Evolutionary conservation across 2,888 invertebrate species (phyloP).

Genomic region (Teleiodes luculella): DNA sequence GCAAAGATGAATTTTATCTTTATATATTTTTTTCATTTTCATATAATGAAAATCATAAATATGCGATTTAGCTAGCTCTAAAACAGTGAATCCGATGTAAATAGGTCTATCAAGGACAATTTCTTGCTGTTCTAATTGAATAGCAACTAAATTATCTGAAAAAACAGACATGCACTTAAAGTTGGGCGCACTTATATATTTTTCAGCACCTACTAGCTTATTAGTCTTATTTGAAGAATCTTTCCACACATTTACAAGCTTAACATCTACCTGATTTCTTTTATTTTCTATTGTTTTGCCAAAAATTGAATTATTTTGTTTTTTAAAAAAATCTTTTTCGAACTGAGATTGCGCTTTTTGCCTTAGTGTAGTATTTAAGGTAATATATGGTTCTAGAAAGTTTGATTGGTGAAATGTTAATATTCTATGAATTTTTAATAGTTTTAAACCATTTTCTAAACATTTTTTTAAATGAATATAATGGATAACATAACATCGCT

Average conservation of each 20-base stretch:
- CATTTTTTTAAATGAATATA: not conserved
- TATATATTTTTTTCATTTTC: not conserved
- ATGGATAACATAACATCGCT: not conserved
- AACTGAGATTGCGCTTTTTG: slow-evolving; percentile 36
- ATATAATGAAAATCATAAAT: not conserved
- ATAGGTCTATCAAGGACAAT: not conserved
- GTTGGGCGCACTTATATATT: not conserved
- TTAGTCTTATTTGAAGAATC: not conserved
- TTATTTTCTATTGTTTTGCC: slow-evolving; percentile 47
- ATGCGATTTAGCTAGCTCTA: not conserved
- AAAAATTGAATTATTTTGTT: slow-evolving; percentile 48
- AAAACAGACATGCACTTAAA: not conserved
- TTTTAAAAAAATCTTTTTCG: slow-evolving; percentile 49
- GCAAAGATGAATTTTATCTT: not conserved
- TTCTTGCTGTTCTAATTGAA: not conserved
- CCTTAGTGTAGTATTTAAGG: slow-evolving; percentile 43
- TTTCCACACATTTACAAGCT: slow-evolving; percentile 19
- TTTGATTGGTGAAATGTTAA: slow-evolving; percentile 9
- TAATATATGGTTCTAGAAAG: slow-evolving; percentile 46
- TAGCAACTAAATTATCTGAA: not conserved
- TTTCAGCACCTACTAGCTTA: not conserved
- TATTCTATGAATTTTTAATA: not conserved
- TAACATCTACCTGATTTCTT: slow-evolving; percentile 36
- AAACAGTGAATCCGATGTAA: not conserved
- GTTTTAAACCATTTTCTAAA: not conserved